Base-by-base conservation (phyloP, 2,888 invertebrate genomes). In the Fragum whitleyi region DNA sequence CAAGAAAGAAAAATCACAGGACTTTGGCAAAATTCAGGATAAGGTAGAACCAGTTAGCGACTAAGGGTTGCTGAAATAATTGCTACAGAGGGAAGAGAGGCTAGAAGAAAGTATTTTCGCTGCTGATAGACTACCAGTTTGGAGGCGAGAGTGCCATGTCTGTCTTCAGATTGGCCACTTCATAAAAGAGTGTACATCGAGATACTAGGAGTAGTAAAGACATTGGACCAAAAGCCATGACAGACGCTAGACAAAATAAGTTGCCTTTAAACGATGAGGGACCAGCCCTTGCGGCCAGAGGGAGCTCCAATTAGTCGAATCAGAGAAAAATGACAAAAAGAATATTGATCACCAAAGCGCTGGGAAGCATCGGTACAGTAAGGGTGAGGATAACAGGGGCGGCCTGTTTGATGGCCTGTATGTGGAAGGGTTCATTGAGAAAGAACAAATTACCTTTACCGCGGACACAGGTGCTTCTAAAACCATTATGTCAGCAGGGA, bases 391-490 rank as follows among this genome's bases (percentile, higher is more conserved):
- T 57, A 16, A 3, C 32, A 36, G 32, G 21, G 5, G n/a, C 9
- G 36, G 21, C 6, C 42, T 11, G 14, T n/a, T 14, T 1, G 62
- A 59, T n/a, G 72, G 72, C 14, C 19, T 72, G 3, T 72, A 72
- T 42, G 59, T 72, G 19, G 21, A 72, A n/a, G 72, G 72, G 11
- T 42, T 39, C 1, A 29, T 72, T 19, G 61, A 47, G 16, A 47
- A 42, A 2, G 21, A 59, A 32, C 61, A 59, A 3, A 29, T 36
- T 14, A 26, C n/a, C 7, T 72, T 72, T 26, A 72, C 72, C 11
- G n/a, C 61, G 26, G 61, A 72, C 26, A 72, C 59, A 21, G 72
- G 72, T 9, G 59, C 59, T 11, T 39, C 59, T 6, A 72, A 21
- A 21, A 72, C 72, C 11, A 42, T 72, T 23, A 26, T 72, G 59